These are phyloP conservation scores for Struthidea cinerea DNA, from an alignment of 2,113 vertebrate species.

Conservation along the genomic window DNA sequence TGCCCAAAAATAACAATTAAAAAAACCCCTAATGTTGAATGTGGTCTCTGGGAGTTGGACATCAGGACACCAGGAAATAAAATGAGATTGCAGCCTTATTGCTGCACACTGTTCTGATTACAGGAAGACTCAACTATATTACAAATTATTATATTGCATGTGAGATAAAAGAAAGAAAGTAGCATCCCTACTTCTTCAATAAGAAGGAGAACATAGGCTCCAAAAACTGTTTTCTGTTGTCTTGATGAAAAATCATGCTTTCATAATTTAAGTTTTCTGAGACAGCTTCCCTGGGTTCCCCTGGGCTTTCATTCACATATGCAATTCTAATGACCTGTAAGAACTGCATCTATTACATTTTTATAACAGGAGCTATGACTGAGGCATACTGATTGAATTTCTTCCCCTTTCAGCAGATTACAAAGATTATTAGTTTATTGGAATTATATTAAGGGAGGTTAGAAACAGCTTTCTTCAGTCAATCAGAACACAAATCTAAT, in stretches of 20 bases:
- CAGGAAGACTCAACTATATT: not conserved
- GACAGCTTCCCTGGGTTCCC: not conserved
- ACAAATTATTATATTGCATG: not conserved
- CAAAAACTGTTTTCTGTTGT: not conserved
- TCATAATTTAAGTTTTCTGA: not conserved
- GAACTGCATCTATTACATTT: constrained; percentile 16
- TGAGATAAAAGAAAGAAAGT: not conserved
- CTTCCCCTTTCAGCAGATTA: constrained; percentile 5
- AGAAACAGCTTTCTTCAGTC: constrained; percentile 1
- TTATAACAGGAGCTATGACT: not conserved
- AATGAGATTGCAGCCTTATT: not conserved
- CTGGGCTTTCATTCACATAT: not conserved
- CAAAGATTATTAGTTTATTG: constrained; percentile 29
- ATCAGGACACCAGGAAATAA: not conserved
- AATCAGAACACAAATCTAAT: constrained; percentile 13
- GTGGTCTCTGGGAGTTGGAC: not conserved
- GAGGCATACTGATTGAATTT: constrained; percentile 9
- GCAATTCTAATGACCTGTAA: constrained; percentile 38
- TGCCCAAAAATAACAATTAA: not conserved
- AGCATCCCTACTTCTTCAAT: not conserved
- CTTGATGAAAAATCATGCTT: not conserved
- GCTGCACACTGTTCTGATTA: not conserved
- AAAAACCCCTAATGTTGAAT: not conserved
- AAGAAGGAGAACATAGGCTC: not conserved
- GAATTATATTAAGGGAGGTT: not conserved